These are phyloP conservation scores for Sebastes nivosus DNA, from an alignment of 2,797 vertebrate species.

Conservation along the genomic window DNA sequence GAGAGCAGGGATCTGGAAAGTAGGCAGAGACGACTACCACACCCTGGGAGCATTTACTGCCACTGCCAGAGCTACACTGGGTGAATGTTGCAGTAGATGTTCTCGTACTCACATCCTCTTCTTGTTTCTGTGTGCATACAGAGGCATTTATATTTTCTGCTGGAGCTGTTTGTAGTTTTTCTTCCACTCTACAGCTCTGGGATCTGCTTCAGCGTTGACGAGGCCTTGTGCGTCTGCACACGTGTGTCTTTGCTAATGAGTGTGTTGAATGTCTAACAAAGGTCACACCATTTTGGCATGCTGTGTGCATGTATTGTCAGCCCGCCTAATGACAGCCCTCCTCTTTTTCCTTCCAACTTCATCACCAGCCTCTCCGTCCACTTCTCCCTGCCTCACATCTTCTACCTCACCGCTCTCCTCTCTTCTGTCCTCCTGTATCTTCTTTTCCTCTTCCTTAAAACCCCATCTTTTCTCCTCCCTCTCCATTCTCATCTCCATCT, in stretches of 20 bases:
- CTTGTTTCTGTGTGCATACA: slow-evolving; percentile 9
- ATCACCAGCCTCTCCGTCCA: slow-evolving; percentile 39
- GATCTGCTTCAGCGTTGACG: slow-evolving; percentile 4
- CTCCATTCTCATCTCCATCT: slow-evolving; percentile 21
- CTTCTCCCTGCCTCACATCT: slow-evolving; percentile 15
- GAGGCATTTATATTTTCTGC: slow-evolving; percentile 11
- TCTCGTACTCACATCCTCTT: slow-evolving; percentile 35
- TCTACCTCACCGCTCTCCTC: slow-evolving; percentile 11
- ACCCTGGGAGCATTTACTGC: slow-evolving; percentile 65
- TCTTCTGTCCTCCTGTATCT: slow-evolving; percentile 11
- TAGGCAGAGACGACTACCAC: slow-evolving; percentile 68
- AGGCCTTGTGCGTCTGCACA: slow-evolving; percentile 47
- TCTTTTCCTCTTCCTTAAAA: background rate
- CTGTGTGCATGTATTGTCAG: slow-evolving; percentile 27
- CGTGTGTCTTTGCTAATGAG: slow-evolving; percentile 43
- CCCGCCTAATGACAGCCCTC: slow-evolving; percentile 22
- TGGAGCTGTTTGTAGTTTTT: slow-evolving; percentile 45
- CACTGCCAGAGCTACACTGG: slow-evolving; percentile 27
- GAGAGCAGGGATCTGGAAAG: slow-evolving; percentile 42
- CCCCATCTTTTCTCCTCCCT: slow-evolving; percentile 3
- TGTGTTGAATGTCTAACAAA: slow-evolving; percentile 54
- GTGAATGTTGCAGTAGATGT: slow-evolving; percentile 52
- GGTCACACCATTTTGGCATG: slow-evolving; percentile 51
- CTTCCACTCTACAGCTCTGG: slow-evolving; percentile 14
- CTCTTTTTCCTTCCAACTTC: slow-evolving; percentile 24